Evolutionary conservation across 2,888 invertebrate species (phyloP).

Genomic region (Ennomos fuscantarius): DNA sequence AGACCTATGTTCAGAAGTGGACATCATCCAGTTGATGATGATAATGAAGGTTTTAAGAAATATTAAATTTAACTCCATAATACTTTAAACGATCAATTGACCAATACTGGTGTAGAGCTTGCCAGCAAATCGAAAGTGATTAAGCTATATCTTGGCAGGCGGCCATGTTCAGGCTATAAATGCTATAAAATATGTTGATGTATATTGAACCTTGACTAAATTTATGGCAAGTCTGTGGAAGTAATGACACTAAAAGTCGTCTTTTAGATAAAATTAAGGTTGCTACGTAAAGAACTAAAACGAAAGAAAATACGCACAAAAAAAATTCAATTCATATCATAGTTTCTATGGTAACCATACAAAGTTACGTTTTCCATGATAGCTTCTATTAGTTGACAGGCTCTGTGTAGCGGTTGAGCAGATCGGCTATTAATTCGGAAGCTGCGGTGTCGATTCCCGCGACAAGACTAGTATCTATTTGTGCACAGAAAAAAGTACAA

Average conservation of each 20-base stretch:
- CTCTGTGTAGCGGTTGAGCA: too few species aligned
- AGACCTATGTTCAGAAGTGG: too few species aligned
- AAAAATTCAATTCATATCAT: too few species aligned
- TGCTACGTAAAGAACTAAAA: too few species aligned
- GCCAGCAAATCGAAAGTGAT: slow-evolving; percentile 28
- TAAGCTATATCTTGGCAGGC: slow-evolving; percentile 35
- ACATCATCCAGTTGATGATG: neutral
- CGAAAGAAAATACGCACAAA: too few species aligned
- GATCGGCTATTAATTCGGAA: too few species aligned
- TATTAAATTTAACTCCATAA: slow-evolving; percentile 1
- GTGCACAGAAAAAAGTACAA: too few species aligned
- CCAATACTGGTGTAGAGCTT: slow-evolving; percentile 5
- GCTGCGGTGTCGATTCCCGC: too few species aligned
- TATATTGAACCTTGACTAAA: slow-evolving; percentile 19
- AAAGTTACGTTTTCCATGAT: too few species aligned
- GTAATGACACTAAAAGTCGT: slow-evolving; percentile 1
- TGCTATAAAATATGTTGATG: slow-evolving; percentile 23
- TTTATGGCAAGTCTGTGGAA: slow-evolving; percentile 8
- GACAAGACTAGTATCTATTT: too few species aligned
- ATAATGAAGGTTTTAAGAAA: neutral
- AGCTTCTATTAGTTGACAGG: too few species aligned
- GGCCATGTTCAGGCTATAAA: slow-evolving; percentile 23
- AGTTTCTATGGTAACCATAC: too few species aligned
- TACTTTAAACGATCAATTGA: slow-evolving; percentile 13
- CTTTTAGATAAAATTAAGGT: neutral